Conservation (phyloP, 2,888 invertebrate genomes). For the Amiota mariae region DNA sequence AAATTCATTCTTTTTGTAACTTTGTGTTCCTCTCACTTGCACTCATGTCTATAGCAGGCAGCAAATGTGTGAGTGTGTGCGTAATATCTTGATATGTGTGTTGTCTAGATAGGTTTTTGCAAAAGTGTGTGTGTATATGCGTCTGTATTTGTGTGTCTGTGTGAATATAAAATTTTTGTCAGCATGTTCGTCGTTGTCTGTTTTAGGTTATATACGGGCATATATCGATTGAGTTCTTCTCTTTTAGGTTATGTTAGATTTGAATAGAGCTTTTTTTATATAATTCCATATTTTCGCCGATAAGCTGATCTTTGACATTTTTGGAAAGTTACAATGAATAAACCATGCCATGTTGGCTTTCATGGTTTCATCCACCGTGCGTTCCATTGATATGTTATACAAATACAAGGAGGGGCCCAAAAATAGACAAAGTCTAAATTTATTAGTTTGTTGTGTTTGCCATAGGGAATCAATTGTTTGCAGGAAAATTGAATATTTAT, state of each 20-base stretch:
- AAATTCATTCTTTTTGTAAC: background rate
- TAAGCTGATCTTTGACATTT: constrained; percentile 15
- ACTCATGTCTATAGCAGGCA: constrained; percentile 29
- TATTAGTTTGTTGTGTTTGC: background rate
- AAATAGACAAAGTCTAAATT: background rate
- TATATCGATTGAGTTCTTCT: constrained; percentile 59
- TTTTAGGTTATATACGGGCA: constrained; percentile 68
- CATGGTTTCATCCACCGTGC: background rate
- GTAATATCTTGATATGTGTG: constrained; percentile 7
- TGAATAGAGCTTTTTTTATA: constrained; percentile 13
- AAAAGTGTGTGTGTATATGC: constrained; percentile 39
- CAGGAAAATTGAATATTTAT: too few species aligned
- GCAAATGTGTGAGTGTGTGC: constrained; percentile 39
- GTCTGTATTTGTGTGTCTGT: constrained; percentile 47
- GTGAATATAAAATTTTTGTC: constrained; percentile 49
- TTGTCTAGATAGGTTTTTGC: background rate
- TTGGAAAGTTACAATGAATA: background rate
- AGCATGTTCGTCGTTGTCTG: constrained; percentile 42
- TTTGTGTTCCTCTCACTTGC: constrained; percentile 20
- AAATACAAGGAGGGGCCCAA: background rate
- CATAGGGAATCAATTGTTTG: background rate
- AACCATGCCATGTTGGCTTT: too few species aligned
- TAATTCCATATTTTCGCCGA: background rate
- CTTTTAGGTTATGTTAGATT: constrained; percentile 52
- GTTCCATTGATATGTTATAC: too few species aligned